A percentile compares a stretch with the other conserved stretches of the same genome.
Evolutionary conservation across 2,888 invertebrate species (phyloP).

Genomic region (Linnaemya vulpina): DNA sequence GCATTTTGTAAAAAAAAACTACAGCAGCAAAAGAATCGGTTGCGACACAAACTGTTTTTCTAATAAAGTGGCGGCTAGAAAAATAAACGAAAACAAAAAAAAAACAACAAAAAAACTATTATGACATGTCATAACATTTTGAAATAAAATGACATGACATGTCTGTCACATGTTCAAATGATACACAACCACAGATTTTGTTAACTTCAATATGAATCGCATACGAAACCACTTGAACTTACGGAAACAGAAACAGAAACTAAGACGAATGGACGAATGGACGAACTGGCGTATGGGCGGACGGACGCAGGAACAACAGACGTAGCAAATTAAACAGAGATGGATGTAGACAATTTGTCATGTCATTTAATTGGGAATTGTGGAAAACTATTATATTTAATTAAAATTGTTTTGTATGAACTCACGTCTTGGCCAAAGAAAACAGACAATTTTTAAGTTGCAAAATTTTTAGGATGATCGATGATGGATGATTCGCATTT

Average conservation of each 20-base stretch:
- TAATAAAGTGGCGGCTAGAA: constrained; percentile 63
- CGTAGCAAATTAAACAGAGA: constrained; percentile 41
- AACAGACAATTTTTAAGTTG: constrained; percentile 1
- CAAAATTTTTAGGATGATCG: constrained; percentile 5
- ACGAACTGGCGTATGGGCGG: not conserved
- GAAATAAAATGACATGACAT: constrained; percentile 70
- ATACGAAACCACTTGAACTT: constrained; percentile 1
- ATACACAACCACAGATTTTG: not conserved
- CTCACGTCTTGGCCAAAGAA: not conserved
- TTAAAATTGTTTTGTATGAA: constrained; percentile 68
- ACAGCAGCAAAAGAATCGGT: constrained; percentile 23
- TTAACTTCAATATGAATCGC: constrained; percentile 1
- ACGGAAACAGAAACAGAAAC: not conserved
- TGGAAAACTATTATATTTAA: constrained; percentile 70
- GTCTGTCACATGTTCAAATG: constrained; percentile 68
- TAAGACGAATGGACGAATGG: not conserved
- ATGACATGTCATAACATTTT: constrained; percentile 71
- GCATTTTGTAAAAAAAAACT: constrained; percentile 16
- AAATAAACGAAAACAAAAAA: constrained; percentile 9
- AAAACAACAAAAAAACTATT: not conserved
- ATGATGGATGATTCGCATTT: not conserved
- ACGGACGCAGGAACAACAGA: not conserved
- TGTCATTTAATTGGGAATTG: constrained; percentile 70
- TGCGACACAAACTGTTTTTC: constrained; percentile 19
- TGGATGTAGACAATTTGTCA: constrained; percentile 71